Conservation (phyloP, 2,113 vertebrate species). For the Corydoras sp. region DNA sequence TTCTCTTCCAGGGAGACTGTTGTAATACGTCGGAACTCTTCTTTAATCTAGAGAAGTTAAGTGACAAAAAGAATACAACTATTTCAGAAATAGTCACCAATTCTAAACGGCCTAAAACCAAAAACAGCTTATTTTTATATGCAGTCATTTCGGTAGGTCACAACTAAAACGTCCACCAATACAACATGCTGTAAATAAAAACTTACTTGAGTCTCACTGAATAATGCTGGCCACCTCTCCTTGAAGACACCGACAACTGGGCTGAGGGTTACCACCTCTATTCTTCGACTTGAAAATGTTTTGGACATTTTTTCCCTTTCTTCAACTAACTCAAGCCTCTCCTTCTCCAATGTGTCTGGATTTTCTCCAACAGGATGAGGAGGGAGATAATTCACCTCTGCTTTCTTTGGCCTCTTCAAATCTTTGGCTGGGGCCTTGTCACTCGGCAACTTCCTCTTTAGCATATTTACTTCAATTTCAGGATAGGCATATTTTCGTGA, state of each 20-base stretch:
- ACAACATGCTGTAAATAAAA: not conserved
- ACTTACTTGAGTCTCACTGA: conserved; percentile 38
- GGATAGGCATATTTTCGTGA: conserved; percentile 36
- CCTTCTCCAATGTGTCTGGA: too few relatives aligned
- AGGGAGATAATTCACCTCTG: conserved; percentile 17
- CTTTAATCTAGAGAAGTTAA: not conserved
- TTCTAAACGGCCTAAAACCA: too few relatives aligned
- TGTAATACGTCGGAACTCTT: not conserved
- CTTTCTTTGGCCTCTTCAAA: conserved; percentile 43
- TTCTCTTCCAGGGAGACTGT: too few relatives aligned
- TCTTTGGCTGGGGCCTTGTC: conserved; percentile 45
- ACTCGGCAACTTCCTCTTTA: conserved; percentile 43
- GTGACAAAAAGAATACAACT: too few relatives aligned
- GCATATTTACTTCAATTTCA: conserved; percentile 42
- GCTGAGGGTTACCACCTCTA: conserved; percentile 43
- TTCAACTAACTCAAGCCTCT: conserved; percentile 27
- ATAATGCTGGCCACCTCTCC: conserved; percentile 40
- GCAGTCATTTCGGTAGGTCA: too few relatives aligned
- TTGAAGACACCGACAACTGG: conserved; percentile 13
- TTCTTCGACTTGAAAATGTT: conserved; percentile 39
- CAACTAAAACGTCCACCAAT: too few relatives aligned
- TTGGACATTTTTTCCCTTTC: conserved; percentile 36
- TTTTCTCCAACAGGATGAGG: conserved; percentile 44
- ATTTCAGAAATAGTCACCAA: too few relatives aligned
- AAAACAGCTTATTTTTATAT: too few relatives aligned